A percentile compares a stretch with the other conserved stretches of the same genome.
Evolutionary conservation across 2,113 vertebrate species (phyloP).

Genomic region (Grallaria varia): DNA sequence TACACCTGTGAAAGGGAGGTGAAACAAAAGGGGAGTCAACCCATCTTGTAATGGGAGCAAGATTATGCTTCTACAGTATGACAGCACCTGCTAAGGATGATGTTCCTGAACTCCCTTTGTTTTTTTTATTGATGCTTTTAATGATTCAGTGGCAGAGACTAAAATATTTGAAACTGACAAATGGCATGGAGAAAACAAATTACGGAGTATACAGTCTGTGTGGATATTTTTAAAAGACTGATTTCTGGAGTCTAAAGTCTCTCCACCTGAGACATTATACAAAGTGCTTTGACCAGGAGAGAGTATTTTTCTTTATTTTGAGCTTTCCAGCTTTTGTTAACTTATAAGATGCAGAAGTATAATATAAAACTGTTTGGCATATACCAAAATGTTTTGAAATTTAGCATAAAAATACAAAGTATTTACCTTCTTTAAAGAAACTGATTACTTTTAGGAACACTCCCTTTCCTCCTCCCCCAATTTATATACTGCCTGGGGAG

Average conservation of each 20-base stretch:
- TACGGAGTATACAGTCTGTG: not conserved
- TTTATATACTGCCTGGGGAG: not conserved
- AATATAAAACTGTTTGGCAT: not conserved
- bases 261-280: not conserved
- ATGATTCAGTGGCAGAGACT: not conserved
- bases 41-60: accelerated
- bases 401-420: not conserved
- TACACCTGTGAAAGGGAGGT: not conserved
- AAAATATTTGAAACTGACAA: not conserved
- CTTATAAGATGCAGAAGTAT: not conserved
- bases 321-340: not conserved
- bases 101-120: not conserved
- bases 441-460: not conserved
- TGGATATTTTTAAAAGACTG: not conserved
- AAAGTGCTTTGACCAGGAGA: not conserved
- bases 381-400: not conserved
- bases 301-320: not conserved
- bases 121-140: not conserved
- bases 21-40: not conserved
- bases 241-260: not conserved
- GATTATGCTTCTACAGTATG: not conserved
- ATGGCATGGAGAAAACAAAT: not conserved
- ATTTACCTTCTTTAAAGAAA: not conserved
- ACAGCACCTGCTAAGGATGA: not conserved
- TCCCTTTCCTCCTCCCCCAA: not conserved